Evolutionary conservation across 1,140 invertebrate genomes (phyloP).

Genomic region (Bombus pascuorum): DNA sequence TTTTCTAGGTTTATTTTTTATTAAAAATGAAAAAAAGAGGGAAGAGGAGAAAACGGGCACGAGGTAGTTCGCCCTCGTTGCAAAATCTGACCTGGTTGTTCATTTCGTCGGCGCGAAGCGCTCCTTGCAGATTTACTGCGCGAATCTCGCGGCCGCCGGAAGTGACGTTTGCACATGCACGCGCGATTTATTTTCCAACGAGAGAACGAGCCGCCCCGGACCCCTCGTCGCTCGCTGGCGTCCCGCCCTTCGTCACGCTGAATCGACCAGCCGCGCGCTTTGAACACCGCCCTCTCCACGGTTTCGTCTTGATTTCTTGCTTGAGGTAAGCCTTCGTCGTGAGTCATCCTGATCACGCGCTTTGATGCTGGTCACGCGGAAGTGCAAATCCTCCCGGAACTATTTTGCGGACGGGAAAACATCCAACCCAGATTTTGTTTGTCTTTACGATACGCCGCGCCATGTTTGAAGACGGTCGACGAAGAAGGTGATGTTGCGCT

Average conservation of each 20-base stretch:
- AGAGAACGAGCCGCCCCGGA: conserved; percentile 39
- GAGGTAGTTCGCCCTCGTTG: not conserved
- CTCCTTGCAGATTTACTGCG: conserved; percentile 57
- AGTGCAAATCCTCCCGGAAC: not conserved
- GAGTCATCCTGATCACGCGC: conserved; percentile 19
- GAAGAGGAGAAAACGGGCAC: not conserved
- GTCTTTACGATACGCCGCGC: conserved; percentile 22
- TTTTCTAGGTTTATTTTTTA: not conserved
- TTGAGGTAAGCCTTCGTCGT: conserved; percentile 3
- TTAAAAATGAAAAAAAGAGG: not conserved
- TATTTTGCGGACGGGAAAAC: conserved; percentile 7
- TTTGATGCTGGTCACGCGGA: conserved; percentile 52
- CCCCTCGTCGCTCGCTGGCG: too few species aligned
- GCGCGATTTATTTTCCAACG: conserved; percentile 70
- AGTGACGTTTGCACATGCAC: conserved; percentile 53
- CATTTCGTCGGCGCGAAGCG: conserved; percentile 69
- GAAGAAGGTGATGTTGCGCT: not conserved
- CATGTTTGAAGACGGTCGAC: not conserved
- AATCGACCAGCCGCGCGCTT: conserved; percentile 44
- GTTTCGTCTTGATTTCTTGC: conserved; percentile 32
- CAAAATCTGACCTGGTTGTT: conserved; percentile 75
- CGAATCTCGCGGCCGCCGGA: conserved; percentile 20
- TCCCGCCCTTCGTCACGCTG: conserved; percentile 18
- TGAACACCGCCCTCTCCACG: not conserved
- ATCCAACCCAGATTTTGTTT: conserved; percentile 32